Evolutionary conservation across 2,797 vertebrate genomes (phyloP).

Genomic region (Saxicola maurus): DNA sequence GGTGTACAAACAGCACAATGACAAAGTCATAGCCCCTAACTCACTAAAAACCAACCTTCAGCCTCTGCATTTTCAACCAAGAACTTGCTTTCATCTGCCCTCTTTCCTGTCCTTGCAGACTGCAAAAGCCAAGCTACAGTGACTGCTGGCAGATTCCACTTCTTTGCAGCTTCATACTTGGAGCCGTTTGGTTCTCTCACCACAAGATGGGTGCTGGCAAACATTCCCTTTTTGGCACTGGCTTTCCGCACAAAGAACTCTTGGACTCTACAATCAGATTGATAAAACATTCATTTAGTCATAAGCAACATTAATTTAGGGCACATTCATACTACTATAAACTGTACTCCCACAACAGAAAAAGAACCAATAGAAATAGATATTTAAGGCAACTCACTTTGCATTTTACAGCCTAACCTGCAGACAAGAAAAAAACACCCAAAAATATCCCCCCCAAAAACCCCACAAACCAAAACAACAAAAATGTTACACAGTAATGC

Average conservation of each 20-base stretch:
- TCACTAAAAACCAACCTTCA: conserved; percentile 74
- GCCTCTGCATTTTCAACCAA: conserved; percentile 77
- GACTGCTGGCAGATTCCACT: conserved; percentile 91
- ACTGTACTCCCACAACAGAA: background rate
- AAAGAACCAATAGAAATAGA: background rate
- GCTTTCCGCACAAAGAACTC: conserved; percentile 93
- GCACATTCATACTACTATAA: background rate
- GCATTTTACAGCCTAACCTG: background rate
- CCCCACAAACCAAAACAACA: background rate
- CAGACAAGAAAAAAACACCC: background rate
- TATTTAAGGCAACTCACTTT: background rate
- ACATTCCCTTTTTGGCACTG: conserved; percentile 88
- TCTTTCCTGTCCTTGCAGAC: conserved; percentile 81
- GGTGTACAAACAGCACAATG: fast-evolving
- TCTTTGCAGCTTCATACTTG: conserved; percentile 93
- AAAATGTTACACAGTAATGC: background rate
- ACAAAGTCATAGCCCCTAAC: background rate
- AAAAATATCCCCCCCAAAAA: fast-evolving
- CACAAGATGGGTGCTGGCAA: conserved; percentile 92
- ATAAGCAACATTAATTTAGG: background rate
- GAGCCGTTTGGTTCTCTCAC: conserved; percentile 85
- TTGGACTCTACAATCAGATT: conserved; percentile 81
- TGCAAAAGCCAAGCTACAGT: conserved; percentile 88
- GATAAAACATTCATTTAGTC: background rate
- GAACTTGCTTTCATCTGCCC: conserved; percentile 81